These are phyloP conservation scores for Melieria crassipennis DNA, from an alignment of 2,888 invertebrate species.

Conservation along the genomic window DNA sequence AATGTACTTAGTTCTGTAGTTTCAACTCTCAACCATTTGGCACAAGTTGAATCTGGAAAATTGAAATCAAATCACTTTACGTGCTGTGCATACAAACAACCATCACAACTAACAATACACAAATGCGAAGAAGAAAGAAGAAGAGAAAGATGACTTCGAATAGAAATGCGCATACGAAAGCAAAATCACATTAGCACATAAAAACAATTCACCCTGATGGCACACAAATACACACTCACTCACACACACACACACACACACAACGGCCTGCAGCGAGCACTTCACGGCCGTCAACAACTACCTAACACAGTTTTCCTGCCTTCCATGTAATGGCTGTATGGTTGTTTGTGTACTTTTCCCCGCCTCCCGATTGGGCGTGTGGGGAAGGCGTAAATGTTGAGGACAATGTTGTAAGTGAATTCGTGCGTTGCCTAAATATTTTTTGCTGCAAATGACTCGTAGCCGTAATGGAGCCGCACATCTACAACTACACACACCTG, in stretches of 20 bases:
- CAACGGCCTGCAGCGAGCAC: background rate
- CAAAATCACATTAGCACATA: slow-evolving; percentile 23
- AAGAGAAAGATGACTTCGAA: too few relatives aligned
- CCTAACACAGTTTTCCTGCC: background rate
- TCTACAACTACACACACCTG: background rate
- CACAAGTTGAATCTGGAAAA: slow-evolving; percentile 37
- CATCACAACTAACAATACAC: background rate
- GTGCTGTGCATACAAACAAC: slow-evolving; percentile 30
- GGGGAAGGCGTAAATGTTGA: slow-evolving; percentile 25
- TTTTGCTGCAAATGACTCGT: background rate
- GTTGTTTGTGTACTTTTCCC: slow-evolving; percentile 1
- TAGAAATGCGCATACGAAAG: background rate
- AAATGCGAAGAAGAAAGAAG: background rate
- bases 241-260: slow-evolving; percentile 1
- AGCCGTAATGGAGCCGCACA: background rate
- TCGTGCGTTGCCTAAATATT: slow-evolving; percentile 34
- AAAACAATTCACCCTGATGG: slow-evolving; percentile 23
- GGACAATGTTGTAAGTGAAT: slow-evolving; percentile 34
- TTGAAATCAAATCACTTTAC: slow-evolving; percentile 39
- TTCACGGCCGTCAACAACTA: background rate
- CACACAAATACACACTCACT: slow-evolving; percentile 15
- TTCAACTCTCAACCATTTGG: slow-evolving; percentile 24
- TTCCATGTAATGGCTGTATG: background rate
- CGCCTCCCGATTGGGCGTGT: background rate
- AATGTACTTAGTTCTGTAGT: background rate